A percentile compares a stretch with the other conserved stretches of the same genome.
Conservation (phyloP, 2,113 vertebrate species). For the Plecotus auritus region DNA sequence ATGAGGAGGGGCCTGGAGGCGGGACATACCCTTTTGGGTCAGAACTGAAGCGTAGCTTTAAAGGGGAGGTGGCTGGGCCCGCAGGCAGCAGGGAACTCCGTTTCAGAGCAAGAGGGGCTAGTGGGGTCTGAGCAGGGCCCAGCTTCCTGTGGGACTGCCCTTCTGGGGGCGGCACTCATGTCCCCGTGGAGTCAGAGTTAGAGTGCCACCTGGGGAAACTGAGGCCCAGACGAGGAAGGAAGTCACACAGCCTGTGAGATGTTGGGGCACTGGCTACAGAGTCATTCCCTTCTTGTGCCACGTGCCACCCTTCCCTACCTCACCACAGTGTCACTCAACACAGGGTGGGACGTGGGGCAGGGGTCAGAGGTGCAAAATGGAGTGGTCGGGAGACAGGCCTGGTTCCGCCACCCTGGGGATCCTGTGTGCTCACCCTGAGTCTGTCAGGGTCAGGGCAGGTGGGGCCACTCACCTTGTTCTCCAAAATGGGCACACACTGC, state of each 20-base stretch:
- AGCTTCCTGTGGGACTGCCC: not conserved
- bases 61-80: not conserved
- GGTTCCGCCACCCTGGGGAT: not conserved
- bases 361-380: not conserved
- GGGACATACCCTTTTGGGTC: not conserved
- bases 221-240: not conserved
- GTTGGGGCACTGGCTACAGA: fast-evolving
- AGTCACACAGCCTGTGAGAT: not conserved
- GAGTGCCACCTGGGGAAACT: not conserved
- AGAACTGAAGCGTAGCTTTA: not conserved
- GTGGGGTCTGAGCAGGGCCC: not conserved
- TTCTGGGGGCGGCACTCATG: not conserved
- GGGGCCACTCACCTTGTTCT: constrained; percentile 89
- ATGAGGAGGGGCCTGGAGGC: too few species aligned
- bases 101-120: not conserved
- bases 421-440: not conserved
- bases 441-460: not conserved
- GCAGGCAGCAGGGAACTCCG: too few species aligned
- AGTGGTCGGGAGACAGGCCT: not conserved
- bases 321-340: constrained; percentile 23
- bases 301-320: not conserved
- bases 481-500: constrained; percentile 94
- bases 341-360: not conserved
- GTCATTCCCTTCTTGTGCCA: not conserved
- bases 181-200: not conserved